Evolutionary conservation across 2,797 vertebrate species (phyloP).

Genomic region (Atherinosoma microstoma): DNA sequence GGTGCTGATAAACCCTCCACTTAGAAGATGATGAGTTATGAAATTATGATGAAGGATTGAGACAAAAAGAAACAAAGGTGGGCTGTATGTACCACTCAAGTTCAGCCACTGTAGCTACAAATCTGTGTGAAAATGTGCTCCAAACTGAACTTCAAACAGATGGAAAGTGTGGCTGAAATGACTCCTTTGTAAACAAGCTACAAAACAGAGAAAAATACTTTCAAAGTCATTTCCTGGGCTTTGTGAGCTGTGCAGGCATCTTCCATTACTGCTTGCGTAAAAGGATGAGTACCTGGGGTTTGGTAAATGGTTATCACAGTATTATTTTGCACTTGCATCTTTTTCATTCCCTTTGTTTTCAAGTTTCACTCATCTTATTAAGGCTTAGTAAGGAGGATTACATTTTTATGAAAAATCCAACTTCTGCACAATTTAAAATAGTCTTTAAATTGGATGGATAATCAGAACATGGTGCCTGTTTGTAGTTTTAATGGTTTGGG

Average conservation of each 20-base stretch:
- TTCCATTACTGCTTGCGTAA: not conserved
- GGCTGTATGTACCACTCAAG: not conserved
- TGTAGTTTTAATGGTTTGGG: too few species aligned
- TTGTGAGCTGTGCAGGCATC: conserved; percentile 9
- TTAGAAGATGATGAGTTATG: conserved; percentile 32
- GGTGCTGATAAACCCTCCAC: conserved; percentile 47
- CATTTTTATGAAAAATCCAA: too few species aligned
- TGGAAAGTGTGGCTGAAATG: conserved; percentile 1
- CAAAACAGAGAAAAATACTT: not conserved
- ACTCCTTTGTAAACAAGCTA: not conserved
- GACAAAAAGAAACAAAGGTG: not conserved
- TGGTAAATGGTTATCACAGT: not conserved
- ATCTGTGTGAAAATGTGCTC: not conserved
- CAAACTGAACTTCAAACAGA: not conserved
- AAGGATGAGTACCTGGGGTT: conserved; percentile 7
- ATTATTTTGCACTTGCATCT: not conserved
- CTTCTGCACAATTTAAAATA: too few species aligned
- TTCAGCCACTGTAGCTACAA: not conserved
- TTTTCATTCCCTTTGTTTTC: not conserved
- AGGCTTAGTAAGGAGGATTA: too few species aligned
- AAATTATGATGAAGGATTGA: not conserved
- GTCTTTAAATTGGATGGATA: too few species aligned
- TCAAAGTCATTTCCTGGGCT: not conserved
- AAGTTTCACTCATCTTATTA: too few species aligned
- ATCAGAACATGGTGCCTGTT: too few species aligned